Base-by-base conservation (phyloP, 1,140 invertebrate species). In the Spodoptera frugiperda region DNA sequence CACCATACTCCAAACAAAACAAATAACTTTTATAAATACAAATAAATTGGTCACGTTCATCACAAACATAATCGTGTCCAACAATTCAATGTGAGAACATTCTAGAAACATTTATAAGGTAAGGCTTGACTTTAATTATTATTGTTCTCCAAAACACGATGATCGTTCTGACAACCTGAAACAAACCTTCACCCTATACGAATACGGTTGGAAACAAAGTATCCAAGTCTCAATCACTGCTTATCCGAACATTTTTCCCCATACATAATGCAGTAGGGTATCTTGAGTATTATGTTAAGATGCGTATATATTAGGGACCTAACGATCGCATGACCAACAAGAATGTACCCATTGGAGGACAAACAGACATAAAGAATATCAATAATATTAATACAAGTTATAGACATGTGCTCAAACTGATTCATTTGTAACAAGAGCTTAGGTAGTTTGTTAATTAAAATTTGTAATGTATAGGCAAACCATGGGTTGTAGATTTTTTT, bases 211-310 rank as follows among this genome's bases (percentile, higher is more conserved):
- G 6, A 30, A 49, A 49, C 55, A 59, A 12, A 49, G 14, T 33
- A 30, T 21, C 46, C 61, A 10, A 8, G n/a, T 5, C n/a, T 39
- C 71, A 73, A 73, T 73, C 44, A 73, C 71, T 73, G 54, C 71
- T 73, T 61, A 61, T 73, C 44, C 55, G 55, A 73, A 61, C 61
- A 59, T 73, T 73, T 73, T 61, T 5, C 53, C 21, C 39, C 44
- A 73, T 73, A 61, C 71, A 73, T 73, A 73, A 73, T 73, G 71
- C 71, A 73, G 9, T 12, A 30, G 54, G 19, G 14, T 59, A 48
- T 73, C 39, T 49, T 39, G 12, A 59, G 6, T 73, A 61, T 73
- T 73, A 73, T 61, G 71, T 73, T 61, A 73, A 61, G 44, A 49
- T n/a, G 44, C 44, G 55, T 73, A 73, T 73, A 73, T 73, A 61